Evolutionary conservation across 2,888 invertebrate species (phyloP).

Genomic region (Drosophila leonis): DNA sequence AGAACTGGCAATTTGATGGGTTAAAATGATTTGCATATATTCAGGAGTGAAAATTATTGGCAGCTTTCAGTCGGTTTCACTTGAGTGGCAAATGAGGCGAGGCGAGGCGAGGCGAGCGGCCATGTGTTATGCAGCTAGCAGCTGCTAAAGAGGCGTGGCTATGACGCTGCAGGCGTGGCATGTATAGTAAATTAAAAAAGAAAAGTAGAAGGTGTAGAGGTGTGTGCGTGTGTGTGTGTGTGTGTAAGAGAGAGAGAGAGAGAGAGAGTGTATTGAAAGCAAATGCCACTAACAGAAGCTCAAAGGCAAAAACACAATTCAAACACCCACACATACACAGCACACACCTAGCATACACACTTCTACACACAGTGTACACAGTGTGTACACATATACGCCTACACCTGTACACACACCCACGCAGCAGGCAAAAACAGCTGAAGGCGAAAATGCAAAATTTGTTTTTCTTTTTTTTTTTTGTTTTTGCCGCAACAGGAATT

Average conservation of each 20-base stretch:
- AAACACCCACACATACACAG: slow-evolving; percentile 15
- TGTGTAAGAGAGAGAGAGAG: slow-evolving; percentile 3
- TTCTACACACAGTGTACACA: slow-evolving; percentile 7
- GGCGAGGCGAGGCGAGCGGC: background rate
- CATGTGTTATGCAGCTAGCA: slow-evolving; percentile 2
- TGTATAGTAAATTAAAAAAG: slow-evolving; percentile 51
- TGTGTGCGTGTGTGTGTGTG: slow-evolving; percentile 8
- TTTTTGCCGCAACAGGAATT: slow-evolving; percentile 33
- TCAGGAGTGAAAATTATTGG: slow-evolving; percentile 45
- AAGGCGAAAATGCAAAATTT: slow-evolving; percentile 57
- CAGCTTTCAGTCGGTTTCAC: slow-evolving; percentile 37
- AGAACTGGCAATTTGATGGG: slow-evolving; percentile 34
- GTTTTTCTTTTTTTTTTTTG: slow-evolving; percentile 30
- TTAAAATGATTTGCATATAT: slow-evolving; percentile 50
- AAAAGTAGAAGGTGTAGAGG: background rate
- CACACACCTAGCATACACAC: slow-evolving; percentile 14
- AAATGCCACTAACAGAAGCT: slow-evolving; percentile 52
- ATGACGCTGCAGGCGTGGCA: slow-evolving; percentile 30
- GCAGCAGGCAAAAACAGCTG: slow-evolving; percentile 36
- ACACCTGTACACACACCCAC: slow-evolving; percentile 6
- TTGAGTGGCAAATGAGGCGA: slow-evolving; percentile 1
- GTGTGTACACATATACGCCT: slow-evolving; percentile 16
- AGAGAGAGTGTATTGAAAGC: slow-evolving; percentile 44
- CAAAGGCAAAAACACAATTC: slow-evolving; percentile 33
- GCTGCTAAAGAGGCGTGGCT: slow-evolving; percentile 6